Base-by-base conservation (phyloP, 2,113 vertebrate species). In the Prietella phreatophila region DNA sequence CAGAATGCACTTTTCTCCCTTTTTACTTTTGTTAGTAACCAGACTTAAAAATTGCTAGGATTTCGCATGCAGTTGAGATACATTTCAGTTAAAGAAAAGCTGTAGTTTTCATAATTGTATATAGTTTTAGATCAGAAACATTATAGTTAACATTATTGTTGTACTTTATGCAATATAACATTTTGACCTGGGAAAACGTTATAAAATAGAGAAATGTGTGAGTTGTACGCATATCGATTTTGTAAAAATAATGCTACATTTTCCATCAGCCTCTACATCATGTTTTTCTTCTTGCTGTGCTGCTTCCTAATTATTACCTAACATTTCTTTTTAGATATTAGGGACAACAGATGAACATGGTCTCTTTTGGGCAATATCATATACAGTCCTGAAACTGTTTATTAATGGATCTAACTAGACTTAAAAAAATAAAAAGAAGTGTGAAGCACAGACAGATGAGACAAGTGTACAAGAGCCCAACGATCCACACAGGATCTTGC, bases 401-500 rank as follows among this genome's bases (percentile, higher is more conserved):
- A 79, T 30, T 80, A 80, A 55, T 55, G 2, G n/a, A 80, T 15
- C 15, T 33, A 9, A 30, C 2, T 30, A 80, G 69, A 50, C 73
- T 84, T 82, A 55, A 81, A 56, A 82, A 19, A 50, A 27, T 7
- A 47, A 47, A 91, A 61, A 61, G 56, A 82, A 76, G 13, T 53
- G 9, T 50, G 53, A 36, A 88, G 60, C 25, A 36, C 36, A 25
- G 73, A 88, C 82, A 89, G 85, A 53, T 30, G 75, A 82, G 79
- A 82, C 39, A 79, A 63, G 25, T 36, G 36, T 81, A 90, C 84
- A 91, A 87, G 83, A 82, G 71, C 47, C 42, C 65, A 71, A 85
- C 76, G 83, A 88, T 83, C 65, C 76, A 82, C 85, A 88, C 58
- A 89, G 85, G 86, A 88, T 78, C 76, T 58, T 25, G 63, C 87